These are phyloP conservation scores for Hoplias malabaricus DNA, from an alignment of 2,113 vertebrate species.

Conservation along the genomic window DNA sequence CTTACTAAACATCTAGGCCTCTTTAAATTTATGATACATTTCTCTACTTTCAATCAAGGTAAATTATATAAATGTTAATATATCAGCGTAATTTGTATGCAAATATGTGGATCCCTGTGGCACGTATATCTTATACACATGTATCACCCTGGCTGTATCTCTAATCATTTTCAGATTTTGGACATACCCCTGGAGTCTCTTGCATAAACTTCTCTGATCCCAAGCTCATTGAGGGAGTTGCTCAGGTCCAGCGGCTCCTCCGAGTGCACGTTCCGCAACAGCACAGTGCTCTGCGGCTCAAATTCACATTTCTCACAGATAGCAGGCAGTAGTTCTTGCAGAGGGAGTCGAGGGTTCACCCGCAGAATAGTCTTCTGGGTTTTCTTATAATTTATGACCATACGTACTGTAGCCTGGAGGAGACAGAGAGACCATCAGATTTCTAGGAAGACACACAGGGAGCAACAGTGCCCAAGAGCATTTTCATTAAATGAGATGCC, in stretches of 20 bases:
- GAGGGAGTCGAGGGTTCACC: constrained; percentile 84
- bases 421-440: background rate
- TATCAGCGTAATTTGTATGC: no score
- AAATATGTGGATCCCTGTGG: no score
- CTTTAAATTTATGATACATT: no score
- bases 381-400: constrained; percentile 94
- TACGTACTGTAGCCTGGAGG: constrained; percentile 88
- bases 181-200: constrained; percentile 83
- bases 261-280: constrained; percentile 84
- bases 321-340: constrained; percentile 79
- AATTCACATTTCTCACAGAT: constrained; percentile 97
- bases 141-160: constrained; percentile 1
- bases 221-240: constrained; percentile 87
- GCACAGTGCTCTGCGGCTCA: constrained; percentile 77
- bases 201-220: constrained; percentile 91
- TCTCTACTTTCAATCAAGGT: no score
- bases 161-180: background rate
- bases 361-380: constrained; percentile 93
- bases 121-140: no score
- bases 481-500: constrained; percentile 23
- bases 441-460: background rate
- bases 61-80: no score
- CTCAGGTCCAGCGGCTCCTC: constrained; percentile 83
- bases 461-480: background rate
- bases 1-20: no score